Base-by-base conservation (phyloP, 2,888 invertebrate species). In the Yponomeuta malinellus region DNA sequence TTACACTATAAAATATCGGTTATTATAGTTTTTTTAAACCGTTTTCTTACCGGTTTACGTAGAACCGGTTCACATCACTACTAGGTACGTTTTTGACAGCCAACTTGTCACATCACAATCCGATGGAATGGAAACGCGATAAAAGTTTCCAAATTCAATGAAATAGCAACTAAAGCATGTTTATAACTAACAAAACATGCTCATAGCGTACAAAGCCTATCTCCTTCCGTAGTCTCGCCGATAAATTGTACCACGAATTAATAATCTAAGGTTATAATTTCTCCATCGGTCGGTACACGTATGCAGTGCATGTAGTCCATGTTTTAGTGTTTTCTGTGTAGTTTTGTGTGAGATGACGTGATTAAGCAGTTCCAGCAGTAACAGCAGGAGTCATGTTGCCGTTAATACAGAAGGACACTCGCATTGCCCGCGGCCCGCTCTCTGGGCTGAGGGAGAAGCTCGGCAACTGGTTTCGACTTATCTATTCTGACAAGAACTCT, bases 401-500 rank as follows among this genome's bases (percentile, higher is more conserved):
- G 74, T 85, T 96, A 74, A 95, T 94, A 73, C 95, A 96, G 85
- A 96, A 95, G 84, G 96, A 97, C 85, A 94, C 94, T 70, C 82
- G 86, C 71, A 74, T 78, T 72, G 78, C 93, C 93, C 82, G 95
- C 93, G 80, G 93, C 93, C 75, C 93, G 90, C 70, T 94, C 89
- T 79, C 93, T 73, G 88, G 95, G 74, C 89, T 96, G 72, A 95
- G 94, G 79, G 97, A 97, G 81, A 96, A 95, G 83, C 79, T 97
- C 15, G 93, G 94, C 79, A 95, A 95, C 79, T 96, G 96, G 96
- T 93, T 95, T 76, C 93, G 98, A 78, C 91, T 98, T 73, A 97
- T 98, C 80, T 97, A 98, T 87, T 95, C 98, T 0, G 99, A 99
- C 89, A 94, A 95, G 83, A 98, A 97, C 88, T 98, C 98, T 1